Percentiles rank a stretch among this genome's conserved stretches.
Conservation (phyloP, 2,797 vertebrate genomes). For the Philypnodon macrostomus region DNA sequence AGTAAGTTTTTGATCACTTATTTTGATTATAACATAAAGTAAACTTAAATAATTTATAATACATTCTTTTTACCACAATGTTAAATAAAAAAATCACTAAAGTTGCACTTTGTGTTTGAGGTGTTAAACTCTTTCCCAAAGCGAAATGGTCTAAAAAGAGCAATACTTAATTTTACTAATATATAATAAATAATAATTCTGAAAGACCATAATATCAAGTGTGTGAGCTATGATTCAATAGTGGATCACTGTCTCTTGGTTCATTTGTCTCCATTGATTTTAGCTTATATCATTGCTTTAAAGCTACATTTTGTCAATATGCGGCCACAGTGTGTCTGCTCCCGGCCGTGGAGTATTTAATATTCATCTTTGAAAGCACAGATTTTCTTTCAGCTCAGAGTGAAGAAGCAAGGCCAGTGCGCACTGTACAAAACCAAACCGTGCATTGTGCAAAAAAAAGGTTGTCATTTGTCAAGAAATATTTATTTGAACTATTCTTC, state of each 20-base stretch:
- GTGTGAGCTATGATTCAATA: conserved; percentile 54
- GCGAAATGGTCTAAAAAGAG: background rate
- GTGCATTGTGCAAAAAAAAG: too few relatives aligned
- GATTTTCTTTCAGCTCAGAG: conserved; percentile 66
- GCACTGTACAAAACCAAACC: too few relatives aligned
- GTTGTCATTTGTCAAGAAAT: too few relatives aligned
- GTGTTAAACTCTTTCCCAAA: conserved; percentile 1
- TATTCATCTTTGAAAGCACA: conserved; percentile 69
- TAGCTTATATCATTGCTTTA: conserved; percentile 66
- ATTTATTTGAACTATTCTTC: too few relatives aligned
- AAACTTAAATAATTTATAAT: too few relatives aligned
- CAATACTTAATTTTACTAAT: too few relatives aligned
- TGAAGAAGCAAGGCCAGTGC: conserved; percentile 39
- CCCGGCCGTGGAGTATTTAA: conserved; percentile 55
- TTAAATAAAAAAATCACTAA: too few relatives aligned
- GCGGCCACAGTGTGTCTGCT: conserved; percentile 43
- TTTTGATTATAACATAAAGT: too few relatives aligned
- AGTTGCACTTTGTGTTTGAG: too few relatives aligned
- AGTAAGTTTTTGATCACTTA: too few relatives aligned
- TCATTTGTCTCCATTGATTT: conserved; percentile 74
- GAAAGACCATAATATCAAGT: conserved; percentile 4
- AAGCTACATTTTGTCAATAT: conserved; percentile 61
- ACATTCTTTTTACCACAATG: too few relatives aligned
- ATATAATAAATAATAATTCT: too few relatives aligned
- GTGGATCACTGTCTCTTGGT: conserved; percentile 46